These are phyloP conservation scores for Suillia variegata DNA, from an alignment of 2,888 invertebrate genomes.

Conservation along the genomic window DNA sequence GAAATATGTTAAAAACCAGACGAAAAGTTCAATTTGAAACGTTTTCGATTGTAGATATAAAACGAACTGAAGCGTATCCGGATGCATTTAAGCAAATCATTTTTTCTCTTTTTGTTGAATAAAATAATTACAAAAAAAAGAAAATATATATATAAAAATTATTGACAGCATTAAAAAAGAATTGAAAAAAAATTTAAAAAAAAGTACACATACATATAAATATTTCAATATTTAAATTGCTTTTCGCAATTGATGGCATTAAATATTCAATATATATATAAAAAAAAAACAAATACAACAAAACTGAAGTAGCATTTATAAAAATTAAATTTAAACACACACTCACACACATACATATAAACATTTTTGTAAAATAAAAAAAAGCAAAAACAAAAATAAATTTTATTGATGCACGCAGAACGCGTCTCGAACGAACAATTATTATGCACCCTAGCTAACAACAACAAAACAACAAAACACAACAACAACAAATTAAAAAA, in stretches of 20 bases:
- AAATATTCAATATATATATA: conserved; percentile 20
- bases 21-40: conserved; percentile 7
- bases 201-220: conserved; percentile 8
- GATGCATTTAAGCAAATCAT: conserved; percentile 29
- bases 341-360: background rate
- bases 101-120: conserved; percentile 6
- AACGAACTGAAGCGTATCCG: conserved; percentile 21
- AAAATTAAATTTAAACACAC: background rate
- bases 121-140: conserved; percentile 26
- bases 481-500: too few relatives aligned
- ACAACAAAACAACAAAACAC: too few relatives aligned
- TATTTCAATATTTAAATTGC: conserved; percentile 17
- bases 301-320: background rate
- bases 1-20: conserved; percentile 26
- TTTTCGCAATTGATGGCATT: conserved; percentile 24
- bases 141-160: too few relatives aligned
- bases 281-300: conserved; percentile 20
- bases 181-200: background rate
- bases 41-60: conserved; percentile 11
- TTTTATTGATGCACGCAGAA: too few relatives aligned
- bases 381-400: too few relatives aligned
- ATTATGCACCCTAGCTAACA: too few relatives aligned
- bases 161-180: conserved; percentile 15
- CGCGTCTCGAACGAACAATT: too few relatives aligned
- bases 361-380: too few relatives aligned